These are phyloP conservation scores for Polia nebulosa DNA, from an alignment of 2,888 invertebrate genomes.

Conservation along the genomic window DNA sequence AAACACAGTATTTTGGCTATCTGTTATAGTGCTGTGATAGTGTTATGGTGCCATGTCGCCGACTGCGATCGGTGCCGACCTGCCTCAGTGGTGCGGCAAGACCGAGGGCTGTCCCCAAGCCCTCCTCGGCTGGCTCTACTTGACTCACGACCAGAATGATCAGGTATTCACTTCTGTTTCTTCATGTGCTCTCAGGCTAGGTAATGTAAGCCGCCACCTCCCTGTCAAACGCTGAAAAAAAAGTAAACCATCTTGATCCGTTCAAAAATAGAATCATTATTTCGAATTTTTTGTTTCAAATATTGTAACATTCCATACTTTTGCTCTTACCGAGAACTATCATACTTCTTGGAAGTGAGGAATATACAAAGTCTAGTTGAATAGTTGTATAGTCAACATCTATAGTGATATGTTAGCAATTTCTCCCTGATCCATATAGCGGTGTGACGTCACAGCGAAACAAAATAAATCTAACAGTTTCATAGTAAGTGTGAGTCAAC, in stretches of 20 bases:
- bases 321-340: neutral
- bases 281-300: slow-evolving; percentile 10
- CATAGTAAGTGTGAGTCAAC: slow-evolving; percentile 58
- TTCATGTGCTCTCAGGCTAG: too few species aligned
- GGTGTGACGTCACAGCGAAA: slow-evolving; percentile 60
- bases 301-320: slow-evolving; percentile 1
- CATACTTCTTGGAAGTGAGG: slow-evolving; percentile 14
- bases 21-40: slow-evolving; percentile 53
- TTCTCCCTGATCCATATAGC: slow-evolving; percentile 55
- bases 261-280: slow-evolving; percentile 60
- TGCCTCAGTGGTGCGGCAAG: slow-evolving; percentile 87
- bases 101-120: slow-evolving; percentile 83
- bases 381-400: slow-evolving; percentile 20
- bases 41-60: slow-evolving; percentile 85
- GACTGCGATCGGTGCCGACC: slow-evolving; percentile 84
- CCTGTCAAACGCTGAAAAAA: neutral
- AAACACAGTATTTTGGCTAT: slow-evolving; percentile 34
- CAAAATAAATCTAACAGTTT: slow-evolving; percentile 59
- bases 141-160: slow-evolving; percentile 86
- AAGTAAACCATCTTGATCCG: slow-evolving; percentile 38
- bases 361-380: slow-evolving; percentile 18
- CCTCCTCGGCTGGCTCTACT: slow-evolving; percentile 86
- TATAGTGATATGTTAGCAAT: slow-evolving; percentile 32
- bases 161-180: slow-evolving; percentile 75
- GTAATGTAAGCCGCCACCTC: neutral